Evolutionary conservation across 2,113 vertebrate species (phyloP).

Genomic region (Marcusenius ussheri): DNA sequence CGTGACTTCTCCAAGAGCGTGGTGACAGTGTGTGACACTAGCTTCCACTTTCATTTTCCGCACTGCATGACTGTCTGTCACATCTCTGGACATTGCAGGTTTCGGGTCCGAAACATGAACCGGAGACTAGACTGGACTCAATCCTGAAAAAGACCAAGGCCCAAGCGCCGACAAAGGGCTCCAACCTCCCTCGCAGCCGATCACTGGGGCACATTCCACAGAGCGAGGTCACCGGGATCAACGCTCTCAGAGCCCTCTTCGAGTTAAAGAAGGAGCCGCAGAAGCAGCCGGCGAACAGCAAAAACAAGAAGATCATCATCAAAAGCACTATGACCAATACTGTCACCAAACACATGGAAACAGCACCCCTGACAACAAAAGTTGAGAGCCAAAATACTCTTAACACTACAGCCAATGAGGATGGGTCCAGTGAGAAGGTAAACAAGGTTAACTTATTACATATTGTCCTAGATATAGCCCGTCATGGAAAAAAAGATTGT

Average conservation of each 20-base stretch:
- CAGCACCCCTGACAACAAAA: background rate
- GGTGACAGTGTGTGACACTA: background rate
- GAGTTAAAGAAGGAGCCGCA: background rate
- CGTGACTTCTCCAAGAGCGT: background rate
- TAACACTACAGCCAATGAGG: background rate
- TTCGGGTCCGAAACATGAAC: background rate
- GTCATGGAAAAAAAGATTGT: background rate
- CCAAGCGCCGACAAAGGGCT: background rate
- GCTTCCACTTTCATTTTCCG: background rate
- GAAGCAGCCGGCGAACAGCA: background rate
- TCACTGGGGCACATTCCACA: background rate
- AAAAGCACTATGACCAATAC: background rate
- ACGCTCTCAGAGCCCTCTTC: background rate
- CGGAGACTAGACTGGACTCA: background rate
- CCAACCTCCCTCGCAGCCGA: background rate
- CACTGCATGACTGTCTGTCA: background rate
- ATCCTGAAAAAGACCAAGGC: background rate
- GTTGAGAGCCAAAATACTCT: background rate
- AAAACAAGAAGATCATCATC: background rate
- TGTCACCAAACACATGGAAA: background rate
- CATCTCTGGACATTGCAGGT: background rate
- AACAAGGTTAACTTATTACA: background rate
- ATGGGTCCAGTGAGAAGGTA: background rate
- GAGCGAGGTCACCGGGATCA: background rate
- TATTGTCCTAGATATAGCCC: background rate